These are phyloP conservation scores for Hydrocynus forskahlii DNA, from an alignment of 2,797 vertebrate species.

Conservation along the genomic window DNA sequence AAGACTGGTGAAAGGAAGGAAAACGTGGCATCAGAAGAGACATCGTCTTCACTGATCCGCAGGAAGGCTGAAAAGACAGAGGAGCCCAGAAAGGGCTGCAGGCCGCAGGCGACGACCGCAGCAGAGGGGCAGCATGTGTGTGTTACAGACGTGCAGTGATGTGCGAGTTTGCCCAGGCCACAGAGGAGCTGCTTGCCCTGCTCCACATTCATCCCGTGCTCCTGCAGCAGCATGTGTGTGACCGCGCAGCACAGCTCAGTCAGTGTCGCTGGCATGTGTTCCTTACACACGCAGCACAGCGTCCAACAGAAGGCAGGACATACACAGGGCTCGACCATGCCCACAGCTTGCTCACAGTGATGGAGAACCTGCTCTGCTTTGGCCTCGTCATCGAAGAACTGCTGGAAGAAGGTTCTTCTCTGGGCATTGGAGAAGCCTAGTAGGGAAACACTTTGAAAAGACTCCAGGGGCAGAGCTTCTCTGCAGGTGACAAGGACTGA, in stretches of 20 bases:
- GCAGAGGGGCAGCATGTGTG: constrained; percentile 55
- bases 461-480: constrained; percentile 24
- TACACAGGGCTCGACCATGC: constrained; percentile 70
- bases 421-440: constrained; percentile 76
- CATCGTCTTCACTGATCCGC: constrained; percentile 34
- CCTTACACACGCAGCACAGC: constrained; percentile 69
- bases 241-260: constrained; percentile 70
- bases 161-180: constrained; percentile 70
- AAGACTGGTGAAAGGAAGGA: constrained; percentile 72
- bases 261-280: constrained; percentile 72
- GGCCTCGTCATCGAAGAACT: constrained; percentile 65
- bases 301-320: constrained; percentile 80
- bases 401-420: constrained; percentile 66
- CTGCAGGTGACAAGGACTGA: constrained; percentile 70
- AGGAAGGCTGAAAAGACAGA: constrained; percentile 61
- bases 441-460: constrained; percentile 60
- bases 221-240: constrained; percentile 62
- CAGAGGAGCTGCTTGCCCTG: constrained; percentile 59
- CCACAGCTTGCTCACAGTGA: constrained; percentile 71
- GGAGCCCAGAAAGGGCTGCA: constrained; percentile 51
- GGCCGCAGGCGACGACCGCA: constrained; percentile 58
- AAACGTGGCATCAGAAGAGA: constrained; percentile 51
- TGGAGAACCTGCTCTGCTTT: constrained; percentile 55
- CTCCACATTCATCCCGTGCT: constrained; percentile 28
- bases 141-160: constrained; percentile 45